Evolutionary conservation across 2,797 vertebrate genomes (phyloP).

Genomic region (Paratrypauchen microcephalus): DNA sequence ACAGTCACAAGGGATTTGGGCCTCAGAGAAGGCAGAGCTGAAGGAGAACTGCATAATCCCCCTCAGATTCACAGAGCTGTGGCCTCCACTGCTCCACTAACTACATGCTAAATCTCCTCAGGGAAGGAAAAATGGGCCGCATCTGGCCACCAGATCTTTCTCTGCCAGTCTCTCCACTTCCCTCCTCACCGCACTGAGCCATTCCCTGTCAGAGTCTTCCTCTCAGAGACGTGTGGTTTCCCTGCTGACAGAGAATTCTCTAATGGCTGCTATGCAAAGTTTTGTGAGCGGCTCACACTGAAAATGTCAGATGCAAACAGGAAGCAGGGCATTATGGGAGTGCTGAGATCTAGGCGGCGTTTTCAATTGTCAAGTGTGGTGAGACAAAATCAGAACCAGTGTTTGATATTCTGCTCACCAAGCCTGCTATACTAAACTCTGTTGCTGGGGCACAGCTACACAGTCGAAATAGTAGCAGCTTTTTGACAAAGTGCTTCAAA

Average conservation of each 20-base stretch:
- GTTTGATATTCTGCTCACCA: slow-evolving; percentile 27
- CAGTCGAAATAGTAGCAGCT: slow-evolving; percentile 45
- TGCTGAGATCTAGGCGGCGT: slow-evolving; percentile 23
- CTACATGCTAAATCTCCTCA: slow-evolving; percentile 63
- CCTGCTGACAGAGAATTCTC: slow-evolving; percentile 64
- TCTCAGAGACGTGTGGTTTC: slow-evolving; percentile 57
- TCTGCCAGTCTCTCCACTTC: slow-evolving; percentile 64
- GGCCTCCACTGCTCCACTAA: slow-evolving; percentile 60
- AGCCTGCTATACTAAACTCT: slow-evolving; percentile 15
- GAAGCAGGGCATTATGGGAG: slow-evolving; percentile 44
- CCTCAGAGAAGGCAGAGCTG: slow-evolving; percentile 29
- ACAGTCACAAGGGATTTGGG: slow-evolving; percentile 42
- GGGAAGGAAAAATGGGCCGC: slow-evolving; percentile 62
- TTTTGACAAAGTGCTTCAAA: slow-evolving; percentile 56
- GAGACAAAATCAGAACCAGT: slow-evolving; percentile 17
- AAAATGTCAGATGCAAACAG: slow-evolving; percentile 63
- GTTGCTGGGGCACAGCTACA: slow-evolving; percentile 22
- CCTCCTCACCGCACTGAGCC: slow-evolving; percentile 61
- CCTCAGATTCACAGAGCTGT: slow-evolving; percentile 54
- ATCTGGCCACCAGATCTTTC: slow-evolving; percentile 81
- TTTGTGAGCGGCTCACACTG: slow-evolving; percentile 43
- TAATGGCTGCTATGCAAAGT: slow-evolving; percentile 67
- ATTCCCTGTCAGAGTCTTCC: slow-evolving; percentile 55
- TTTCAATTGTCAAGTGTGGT: slow-evolving; percentile 31
- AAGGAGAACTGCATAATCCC: slow-evolving; percentile 60